phyloP scores from a whole-genome alignment of 2,797 vertebrate genomes.

The Poeciliopsis gracilis region DNA sequence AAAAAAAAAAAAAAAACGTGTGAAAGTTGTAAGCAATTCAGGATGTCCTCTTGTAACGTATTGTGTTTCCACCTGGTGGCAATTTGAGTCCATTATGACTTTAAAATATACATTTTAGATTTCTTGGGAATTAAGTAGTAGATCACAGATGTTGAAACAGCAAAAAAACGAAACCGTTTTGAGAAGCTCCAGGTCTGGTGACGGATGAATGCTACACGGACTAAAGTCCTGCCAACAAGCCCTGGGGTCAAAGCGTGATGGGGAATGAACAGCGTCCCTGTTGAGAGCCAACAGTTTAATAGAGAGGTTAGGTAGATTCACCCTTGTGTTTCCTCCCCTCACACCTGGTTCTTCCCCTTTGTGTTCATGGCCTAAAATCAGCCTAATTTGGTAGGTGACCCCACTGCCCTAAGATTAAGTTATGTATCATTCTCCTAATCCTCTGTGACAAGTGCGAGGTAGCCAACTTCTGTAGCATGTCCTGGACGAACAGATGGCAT shows the following conservation, averaged over 20 bases:
- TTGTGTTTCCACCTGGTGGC: background rate
- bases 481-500: slow-evolving; percentile 84
- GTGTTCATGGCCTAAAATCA: slow-evolving; percentile 73
- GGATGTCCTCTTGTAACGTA: slow-evolving; percentile 5
- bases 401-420: slow-evolving; percentile 76
- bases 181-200: background rate
- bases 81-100: background rate
- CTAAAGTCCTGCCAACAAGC: slow-evolving; percentile 29
- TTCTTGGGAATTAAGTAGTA: background rate
- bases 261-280: slow-evolving; percentile 25
- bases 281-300: slow-evolving; percentile 54
- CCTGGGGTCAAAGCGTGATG: slow-evolving; percentile 6
- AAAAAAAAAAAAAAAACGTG: background rate
- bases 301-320: slow-evolving; percentile 60
- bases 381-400: slow-evolving; percentile 83
- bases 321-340: slow-evolving; percentile 42
- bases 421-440: slow-evolving; percentile 83
- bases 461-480: slow-evolving; percentile 77
- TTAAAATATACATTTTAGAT: background rate
- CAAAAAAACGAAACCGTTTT: background rate
- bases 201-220: background rate
- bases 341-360: slow-evolving; percentile 52
- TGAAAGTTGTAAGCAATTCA: slow-evolving; percentile 3
- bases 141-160: background rate
- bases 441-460: slow-evolving; percentile 77